Evolutionary conservation across 1,140 invertebrate species (phyloP), one percentile per base, ranked within the genome.

Genomic region (Drosophila pseudoananassae): DNA sequence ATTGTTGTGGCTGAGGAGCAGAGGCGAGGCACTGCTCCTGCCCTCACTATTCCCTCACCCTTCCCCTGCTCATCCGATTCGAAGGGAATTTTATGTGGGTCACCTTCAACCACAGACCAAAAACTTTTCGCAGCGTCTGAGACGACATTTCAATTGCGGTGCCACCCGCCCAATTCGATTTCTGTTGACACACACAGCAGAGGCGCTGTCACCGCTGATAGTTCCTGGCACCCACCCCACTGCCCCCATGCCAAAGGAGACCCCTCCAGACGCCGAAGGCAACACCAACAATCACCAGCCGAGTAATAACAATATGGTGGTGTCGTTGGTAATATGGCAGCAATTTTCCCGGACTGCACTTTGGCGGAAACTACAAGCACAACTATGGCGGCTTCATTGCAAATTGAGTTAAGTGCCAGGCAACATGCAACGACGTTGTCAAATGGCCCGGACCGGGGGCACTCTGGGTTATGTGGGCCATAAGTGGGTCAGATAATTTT

Each of bases 321-420:
- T 85, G 82, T 88, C 83, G 82, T 78, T 71, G 36, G 70, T 85
- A 85, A 87, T 88, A 85, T 85, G 78, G 43, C 78, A 87, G 81
- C 82, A 87, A 85, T 85, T 87, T 87, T 69, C 60, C 76, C 68
- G 57, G 70, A 72, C 69, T 84, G 81, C 81, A 84, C 38, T 79
- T 50, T 68, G 72, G 59, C 51, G 72, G 63, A 71, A 60, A 27
- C 60, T 49, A 20, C 64, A 25, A 25, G 47, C 29, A 52, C 68
- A 71, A 76, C 59, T 53, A 38, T 53, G 38, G 50, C 68, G 51
- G 56, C 55, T 69, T 78, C 64, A 68, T 76, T 85, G 78, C 83
- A 85, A 85, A 85, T 85, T 85, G 83, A 85, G 78, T 85, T 85
- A 87, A 85, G 83, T 85, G 83, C 70, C 83, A 57, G 58, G 70